Base-by-base conservation (phyloP, 2,113 vertebrate genomes). In the Anthoscopus minutus region DNA sequence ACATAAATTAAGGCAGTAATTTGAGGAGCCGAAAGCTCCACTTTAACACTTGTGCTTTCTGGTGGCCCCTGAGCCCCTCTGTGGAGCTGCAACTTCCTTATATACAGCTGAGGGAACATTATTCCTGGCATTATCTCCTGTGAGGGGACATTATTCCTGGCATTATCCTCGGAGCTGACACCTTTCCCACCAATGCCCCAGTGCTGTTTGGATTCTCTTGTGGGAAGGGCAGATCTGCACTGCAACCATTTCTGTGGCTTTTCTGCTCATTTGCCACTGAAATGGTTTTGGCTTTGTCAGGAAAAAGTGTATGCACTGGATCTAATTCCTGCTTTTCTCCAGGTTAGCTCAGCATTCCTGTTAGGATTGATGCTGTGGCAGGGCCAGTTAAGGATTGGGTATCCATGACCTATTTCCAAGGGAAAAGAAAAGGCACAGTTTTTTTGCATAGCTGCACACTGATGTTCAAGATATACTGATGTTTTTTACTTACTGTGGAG, bases 1-100 rank as follows among this genome's bases (percentile, higher is more conserved):
- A 91, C 88, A 92, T 92, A 94, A 96, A 95, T 95, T 95, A 91
- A 95, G 92, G 84, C 86, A 76, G 83, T 94, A 95, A 95, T 96
- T 93, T 72, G 70, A 76, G 86, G 78, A 95, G 65, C 81, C 89
- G 95, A 91, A 91, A 92, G 89, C 88, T 96, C 54, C 18, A 33
- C 76, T 91, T 94, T 84, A 97, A 61, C 90, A 92, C 93, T 95
- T 31, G 64, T 83, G 81, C 64, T 89, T 94, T 88, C 89, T 88
- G 83, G 88, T 94, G 94, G 93, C 92, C 58, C 89, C 84, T 17
- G 33, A 94, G 89, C 88, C 47, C 51, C 88, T 94, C 89, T 30
- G 57, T 58, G 81, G 94, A 97, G 77, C 92, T 93, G 93, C 88
- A 93, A 12, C 81, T 94, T 95, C 92, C 90, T 95, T 67, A 31